phyloP scores from a whole-genome alignment of 2,797 vertebrate species.

The Zalophus californianus region DNA sequence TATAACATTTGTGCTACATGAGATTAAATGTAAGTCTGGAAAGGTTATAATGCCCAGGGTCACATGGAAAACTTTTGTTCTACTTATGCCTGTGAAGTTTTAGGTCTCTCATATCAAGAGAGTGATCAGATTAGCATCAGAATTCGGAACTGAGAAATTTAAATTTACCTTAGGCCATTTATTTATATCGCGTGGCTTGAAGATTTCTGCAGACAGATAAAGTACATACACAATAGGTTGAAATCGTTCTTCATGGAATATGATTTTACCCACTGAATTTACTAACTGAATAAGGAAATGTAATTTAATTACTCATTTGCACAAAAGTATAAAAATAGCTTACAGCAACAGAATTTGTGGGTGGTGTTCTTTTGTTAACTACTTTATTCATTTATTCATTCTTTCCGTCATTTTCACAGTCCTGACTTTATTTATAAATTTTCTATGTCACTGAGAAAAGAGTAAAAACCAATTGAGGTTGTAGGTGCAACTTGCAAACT shows the following conservation, averaged over 20 bases:
- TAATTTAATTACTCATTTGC: background rate
- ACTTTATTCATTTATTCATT: background rate
- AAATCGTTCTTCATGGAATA: background rate
- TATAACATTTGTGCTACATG: background rate
- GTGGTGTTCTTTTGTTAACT: background rate
- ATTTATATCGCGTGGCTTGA: background rate
- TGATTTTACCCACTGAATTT: background rate
- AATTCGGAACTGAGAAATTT: conserved; percentile 4
- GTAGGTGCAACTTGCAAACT: background rate
- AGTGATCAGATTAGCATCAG: background rate
- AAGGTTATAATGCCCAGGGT: background rate
- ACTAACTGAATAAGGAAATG: background rate
- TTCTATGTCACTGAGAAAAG: background rate
- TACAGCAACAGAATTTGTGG: background rate
- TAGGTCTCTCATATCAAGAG: background rate
- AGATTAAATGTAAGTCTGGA: background rate
- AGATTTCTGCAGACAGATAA: conserved; percentile 34
- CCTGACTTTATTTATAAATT: background rate
- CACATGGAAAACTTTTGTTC: background rate
- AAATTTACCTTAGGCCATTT: conserved; percentile 69
- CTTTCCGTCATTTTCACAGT: background rate
- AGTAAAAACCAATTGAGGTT: background rate
- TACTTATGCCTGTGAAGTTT: background rate
- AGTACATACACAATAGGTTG: conserved; percentile 16
- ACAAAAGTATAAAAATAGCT: background rate